Percentiles rank a stretch among this genome's conserved stretches.
Evolutionary conservation across 2,113 vertebrate species (phyloP).

Genomic region (Ondatra zibethicus): DNA sequence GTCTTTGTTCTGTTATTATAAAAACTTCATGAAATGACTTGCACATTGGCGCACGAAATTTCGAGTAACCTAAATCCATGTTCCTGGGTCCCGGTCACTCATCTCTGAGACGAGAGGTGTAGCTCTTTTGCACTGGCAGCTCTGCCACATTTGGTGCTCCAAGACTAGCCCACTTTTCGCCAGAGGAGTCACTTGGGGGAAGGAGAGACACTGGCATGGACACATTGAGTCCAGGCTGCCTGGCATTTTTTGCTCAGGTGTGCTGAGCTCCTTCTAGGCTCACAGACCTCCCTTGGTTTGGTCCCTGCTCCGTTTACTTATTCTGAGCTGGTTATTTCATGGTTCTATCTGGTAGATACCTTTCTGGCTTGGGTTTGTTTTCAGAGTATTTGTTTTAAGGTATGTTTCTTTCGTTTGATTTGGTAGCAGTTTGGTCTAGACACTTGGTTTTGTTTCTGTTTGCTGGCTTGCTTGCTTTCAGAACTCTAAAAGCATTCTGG

Average conservation of each 20-base stretch:
- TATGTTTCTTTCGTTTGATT: neutral
- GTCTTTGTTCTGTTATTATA: neutral
- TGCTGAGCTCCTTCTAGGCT: neutral
- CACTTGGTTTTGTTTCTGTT: neutral
- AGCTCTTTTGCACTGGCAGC: neutral
- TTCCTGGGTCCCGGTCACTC: neutral
- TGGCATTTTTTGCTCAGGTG: neutral
- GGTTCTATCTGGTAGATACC: neutral
- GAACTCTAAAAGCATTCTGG: neutral
- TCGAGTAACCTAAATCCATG: too few relatives aligned
- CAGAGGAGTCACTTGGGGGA: too few relatives aligned
- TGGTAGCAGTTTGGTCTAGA: neutral
- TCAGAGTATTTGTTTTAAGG: neutral
- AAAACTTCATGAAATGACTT: neutral
- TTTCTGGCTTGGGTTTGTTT: neutral
- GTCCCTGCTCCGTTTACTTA: neutral
- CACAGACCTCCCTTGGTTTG: neutral
- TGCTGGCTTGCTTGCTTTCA: neutral
- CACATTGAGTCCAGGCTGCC: neutral
- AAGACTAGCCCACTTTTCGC: neutral
- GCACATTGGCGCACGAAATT: neutral
- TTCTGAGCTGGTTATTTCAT: neutral
- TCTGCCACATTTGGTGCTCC: neutral
- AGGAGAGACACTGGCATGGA: neutral
- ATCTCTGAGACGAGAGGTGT: neutral